Evolutionary conservation across 2,113 vertebrate species (phyloP), one percentile per base, ranked within the genome.

Genomic region (Tursiops truncatus): DNA sequence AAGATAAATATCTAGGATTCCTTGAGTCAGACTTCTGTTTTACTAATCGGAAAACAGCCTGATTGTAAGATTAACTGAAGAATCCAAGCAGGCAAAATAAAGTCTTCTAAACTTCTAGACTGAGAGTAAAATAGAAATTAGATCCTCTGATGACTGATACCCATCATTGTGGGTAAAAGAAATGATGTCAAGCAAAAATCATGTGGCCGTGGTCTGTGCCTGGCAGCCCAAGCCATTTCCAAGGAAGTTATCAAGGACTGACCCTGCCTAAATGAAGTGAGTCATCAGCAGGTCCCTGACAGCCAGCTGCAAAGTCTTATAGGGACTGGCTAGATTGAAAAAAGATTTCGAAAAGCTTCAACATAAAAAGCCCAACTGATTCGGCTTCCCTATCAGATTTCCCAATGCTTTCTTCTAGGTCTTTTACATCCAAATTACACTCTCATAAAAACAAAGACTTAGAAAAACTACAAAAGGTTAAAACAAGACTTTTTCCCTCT

Each of bases 301-400:
- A 92, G 81, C 83, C 95, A 97, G 94, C 92, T 97, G 94, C 58
- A 94, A 76, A 97, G 47, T 65, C 91, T 95, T 92, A 96, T 11
- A 50, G n/a, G 0, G 4, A 91, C 70, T 81, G 88, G 38, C 13
- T 26, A 83, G 88, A 88, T 47, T 74, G 67, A 70, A 95, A 87
- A 96, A 97, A 91, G 84, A 96, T 94, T 95, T 96, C 76, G 53
- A 68, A 97, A 86, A 84, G 53, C 84, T 90, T 96, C 76, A 62
- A 94, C 38, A 44, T 94, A 87, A 90, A 97, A 96, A 95, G 68
- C 41, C 36, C 82, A 88, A 80, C 26, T 73, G 63, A 86, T 95
- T 87, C 28, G 20, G 47, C 47, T 82, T 94, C 65, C 63, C 65
- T 90, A 91, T 96, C 88, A 76, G 76, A 92, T 95, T 97, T 94